Base-by-base conservation (phyloP, 2,888 invertebrate genomes). In the Merodon equestris region DNA sequence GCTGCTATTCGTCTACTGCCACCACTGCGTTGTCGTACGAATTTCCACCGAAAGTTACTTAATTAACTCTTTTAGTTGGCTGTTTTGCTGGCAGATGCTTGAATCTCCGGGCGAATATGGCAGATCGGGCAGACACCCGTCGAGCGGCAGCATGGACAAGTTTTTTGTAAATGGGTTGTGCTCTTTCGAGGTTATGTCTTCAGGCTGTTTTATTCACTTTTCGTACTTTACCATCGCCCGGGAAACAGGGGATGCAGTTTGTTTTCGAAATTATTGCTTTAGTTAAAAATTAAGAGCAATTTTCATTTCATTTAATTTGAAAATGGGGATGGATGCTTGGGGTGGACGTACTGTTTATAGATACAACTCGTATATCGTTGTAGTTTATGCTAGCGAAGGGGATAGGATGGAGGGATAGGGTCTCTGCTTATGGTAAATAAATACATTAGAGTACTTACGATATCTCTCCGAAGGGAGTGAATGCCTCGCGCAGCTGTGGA, bases 391-490 rank as follows among this genome's bases (percentile, higher is more conserved):
- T 27, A 27, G 27, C 27, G 27, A 40, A 40, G 5, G 40, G 12
- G 9, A 10, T 7, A 40, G 3, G 3, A 3, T 40, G 40, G 40
- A 9, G 5, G 40, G 40, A n/a, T 56, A 57, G 34, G 56, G 36
- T 74, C 47, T 53, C 50, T 42, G 50, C 54, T 70, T 14, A 60
- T 27, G 18, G 36, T 47, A 70, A 76, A 81, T 71, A 75, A 56
- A 57, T 51, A 72, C 63, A 27, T 2, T 27, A 71, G 63, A 42
- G 14, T 85, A 93, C 96, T 95, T 91, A 96, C 95, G 98, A 99
- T 90, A 99, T 98, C 91, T 99, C 98, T 87, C 99, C 99, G 89
- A 98, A 99, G 73, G 97, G 96, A 84, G 96, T 94, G 90, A 99
- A 99, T 60, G 99, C 98, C 88, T 99, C 99, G 88, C 96, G 92